A percentile compares a stretch with the other conserved stretches of the same genome.
phyloP scores from a whole-genome alignment of 2,113 vertebrate genomes.

The Malurus elegans region DNA sequence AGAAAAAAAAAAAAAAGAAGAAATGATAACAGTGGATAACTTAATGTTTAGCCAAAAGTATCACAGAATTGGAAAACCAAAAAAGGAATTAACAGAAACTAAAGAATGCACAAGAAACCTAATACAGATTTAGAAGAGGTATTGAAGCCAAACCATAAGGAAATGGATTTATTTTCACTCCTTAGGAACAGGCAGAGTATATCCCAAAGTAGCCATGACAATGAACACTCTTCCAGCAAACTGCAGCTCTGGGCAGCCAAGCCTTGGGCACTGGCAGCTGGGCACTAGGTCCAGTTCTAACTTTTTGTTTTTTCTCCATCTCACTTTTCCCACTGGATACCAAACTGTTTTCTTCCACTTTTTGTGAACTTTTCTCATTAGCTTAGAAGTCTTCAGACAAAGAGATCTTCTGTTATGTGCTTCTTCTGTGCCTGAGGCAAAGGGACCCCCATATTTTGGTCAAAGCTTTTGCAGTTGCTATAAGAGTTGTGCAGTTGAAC shows the following conservation, averaged over 20 bases:
- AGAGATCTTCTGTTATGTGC: not conserved
- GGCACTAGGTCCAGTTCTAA: not conserved
- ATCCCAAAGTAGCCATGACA: not conserved
- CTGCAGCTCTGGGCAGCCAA: not conserved
- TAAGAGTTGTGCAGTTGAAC: not conserved
- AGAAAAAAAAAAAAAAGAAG: rapidly evolving
- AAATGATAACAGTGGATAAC: not conserved
- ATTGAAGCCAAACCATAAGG: not conserved
- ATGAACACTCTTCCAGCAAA: not conserved
- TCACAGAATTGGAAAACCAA: not conserved
- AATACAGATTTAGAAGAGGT: not conserved
- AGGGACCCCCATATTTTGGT: not conserved
- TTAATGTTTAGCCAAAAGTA: not conserved
- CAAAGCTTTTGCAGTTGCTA: not conserved
- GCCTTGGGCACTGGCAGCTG: not conserved
- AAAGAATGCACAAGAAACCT: not conserved
- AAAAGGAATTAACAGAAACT: not conserved
- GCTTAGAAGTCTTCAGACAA: not conserved
- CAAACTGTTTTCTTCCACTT: constrained; percentile 3
- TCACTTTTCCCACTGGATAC: not conserved
- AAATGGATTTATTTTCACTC: not conserved
- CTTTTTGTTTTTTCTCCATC: not conserved
- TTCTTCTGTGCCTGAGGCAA: not conserved
- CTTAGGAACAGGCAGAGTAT: not conserved
- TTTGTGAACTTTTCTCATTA: constrained; percentile 23